Conservation (phyloP, 2,113 vertebrate genomes). For the Chlamydotis undulata region DNA sequence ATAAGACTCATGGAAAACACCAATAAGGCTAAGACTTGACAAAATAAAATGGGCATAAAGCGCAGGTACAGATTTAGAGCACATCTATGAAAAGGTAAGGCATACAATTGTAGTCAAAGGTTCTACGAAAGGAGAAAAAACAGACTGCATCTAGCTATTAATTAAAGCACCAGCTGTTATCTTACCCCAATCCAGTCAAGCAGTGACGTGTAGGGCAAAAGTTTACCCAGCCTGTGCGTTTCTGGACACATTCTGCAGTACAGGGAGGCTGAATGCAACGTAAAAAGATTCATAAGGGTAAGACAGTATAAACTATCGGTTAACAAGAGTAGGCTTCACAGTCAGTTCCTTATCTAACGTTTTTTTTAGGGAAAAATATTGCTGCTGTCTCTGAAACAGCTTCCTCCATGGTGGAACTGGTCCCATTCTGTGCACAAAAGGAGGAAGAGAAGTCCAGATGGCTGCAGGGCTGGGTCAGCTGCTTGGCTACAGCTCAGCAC, state of each 20-base stretch:
- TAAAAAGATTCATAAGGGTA: not conserved
- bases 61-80: not conserved
- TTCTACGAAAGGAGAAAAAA: not conserved
- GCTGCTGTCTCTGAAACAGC: not conserved
- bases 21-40: not conserved
- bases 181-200: constrained; percentile 84
- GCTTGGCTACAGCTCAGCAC: constrained; percentile 46
- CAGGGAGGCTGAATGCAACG: constrained; percentile 78
- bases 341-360: not conserved
- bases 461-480: constrained; percentile 20
- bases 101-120: not conserved
- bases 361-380: constrained; percentile 5
- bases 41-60: not conserved
- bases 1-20: not conserved
- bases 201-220: constrained; percentile 88
- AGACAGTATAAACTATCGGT: not conserved
- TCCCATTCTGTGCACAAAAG: constrained; percentile 51
- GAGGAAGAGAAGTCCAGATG: constrained; percentile 63
- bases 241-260: constrained; percentile 85
- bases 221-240: constrained; percentile 79
- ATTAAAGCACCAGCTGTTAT: not conserved
- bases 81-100: not conserved
- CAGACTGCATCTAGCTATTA: not conserved
- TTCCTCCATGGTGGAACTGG: constrained; percentile 33
- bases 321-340: not conserved